These are phyloP conservation scores for Himalopsyche anomala DNA, from an alignment of 2,888 invertebrate genomes.

Conservation along the genomic window DNA sequence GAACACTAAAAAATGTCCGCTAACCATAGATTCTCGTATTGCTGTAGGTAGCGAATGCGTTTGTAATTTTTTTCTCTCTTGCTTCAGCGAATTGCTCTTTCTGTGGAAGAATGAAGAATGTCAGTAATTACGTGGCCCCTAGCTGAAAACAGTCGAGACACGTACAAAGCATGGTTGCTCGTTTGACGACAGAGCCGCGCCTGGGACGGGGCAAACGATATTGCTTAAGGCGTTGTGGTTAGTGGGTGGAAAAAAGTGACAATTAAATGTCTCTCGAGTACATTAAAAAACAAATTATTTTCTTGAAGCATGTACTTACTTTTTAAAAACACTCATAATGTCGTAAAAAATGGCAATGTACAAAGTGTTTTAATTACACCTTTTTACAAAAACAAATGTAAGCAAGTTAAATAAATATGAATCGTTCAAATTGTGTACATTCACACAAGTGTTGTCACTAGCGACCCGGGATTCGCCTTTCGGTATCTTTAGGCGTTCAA, in stretches of 20 bases:
- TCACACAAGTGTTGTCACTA: no score
- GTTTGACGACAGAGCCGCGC: not conserved
- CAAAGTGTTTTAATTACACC: no score
- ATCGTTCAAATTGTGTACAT: no score
- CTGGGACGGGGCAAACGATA: not conserved
- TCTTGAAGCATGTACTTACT: no score
- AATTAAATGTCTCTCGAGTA: no score
- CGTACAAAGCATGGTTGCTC: constrained; percentile 1
- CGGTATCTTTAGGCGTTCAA: no score
- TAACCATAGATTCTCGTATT: not conserved
- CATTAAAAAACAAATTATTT: no score
- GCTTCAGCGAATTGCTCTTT: constrained; percentile 37
- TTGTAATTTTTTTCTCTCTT: constrained; percentile 5
- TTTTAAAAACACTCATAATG: no score
- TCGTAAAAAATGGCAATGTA: no score
- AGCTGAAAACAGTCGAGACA: constrained; percentile 7
- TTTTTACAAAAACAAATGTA: no score
- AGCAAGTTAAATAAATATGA: no score
- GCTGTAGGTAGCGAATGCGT: not conserved
- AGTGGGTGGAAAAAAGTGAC: not conserved
- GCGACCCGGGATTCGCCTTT: no score
- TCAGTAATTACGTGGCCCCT: constrained; percentile 13
- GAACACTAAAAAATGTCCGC: constrained; percentile 8
- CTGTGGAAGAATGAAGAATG: not conserved
- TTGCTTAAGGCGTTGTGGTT: not conserved